These are phyloP conservation scores for Numida meleagris DNA, from an alignment of 2,113 vertebrate genomes.

Conservation along the genomic window DNA sequence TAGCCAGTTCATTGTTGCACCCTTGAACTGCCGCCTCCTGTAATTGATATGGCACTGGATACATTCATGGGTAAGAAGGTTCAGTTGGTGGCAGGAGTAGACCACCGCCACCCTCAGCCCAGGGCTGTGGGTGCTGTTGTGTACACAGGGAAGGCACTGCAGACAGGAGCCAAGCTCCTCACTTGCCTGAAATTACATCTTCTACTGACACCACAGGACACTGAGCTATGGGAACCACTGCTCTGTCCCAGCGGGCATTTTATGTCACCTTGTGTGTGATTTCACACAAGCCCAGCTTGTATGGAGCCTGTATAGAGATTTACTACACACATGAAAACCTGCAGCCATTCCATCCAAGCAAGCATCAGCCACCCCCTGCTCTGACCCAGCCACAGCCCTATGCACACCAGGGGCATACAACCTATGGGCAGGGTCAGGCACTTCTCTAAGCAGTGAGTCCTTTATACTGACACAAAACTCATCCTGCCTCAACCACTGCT, in stretches of 20 bases:
- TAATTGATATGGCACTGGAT: background rate
- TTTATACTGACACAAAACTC: background rate
- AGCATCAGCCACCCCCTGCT: background rate
- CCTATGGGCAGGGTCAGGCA: background rate
- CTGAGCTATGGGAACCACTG: background rate
- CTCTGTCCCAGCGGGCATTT: background rate
- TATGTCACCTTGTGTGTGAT: background rate
- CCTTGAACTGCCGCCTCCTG: background rate
- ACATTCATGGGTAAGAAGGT: background rate
- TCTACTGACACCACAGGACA: background rate
- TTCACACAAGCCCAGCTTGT: background rate
- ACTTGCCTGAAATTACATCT: background rate
- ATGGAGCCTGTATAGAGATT: accelerated
- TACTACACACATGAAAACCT: background rate
- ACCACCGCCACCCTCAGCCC: background rate
- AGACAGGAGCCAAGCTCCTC: background rate
- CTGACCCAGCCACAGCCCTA: background rate
- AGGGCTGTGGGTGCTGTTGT: background rate
- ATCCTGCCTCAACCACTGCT: background rate
- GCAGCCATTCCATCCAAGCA: background rate
- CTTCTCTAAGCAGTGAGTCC: background rate
- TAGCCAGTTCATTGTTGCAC: background rate
- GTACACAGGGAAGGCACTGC: background rate
- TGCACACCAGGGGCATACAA: background rate
- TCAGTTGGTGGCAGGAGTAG: background rate